Evolutionary conservation across 2,797 vertebrate species (phyloP), one percentile per base, ranked within the genome.

Genomic region (Poecilia velifera): DNA sequence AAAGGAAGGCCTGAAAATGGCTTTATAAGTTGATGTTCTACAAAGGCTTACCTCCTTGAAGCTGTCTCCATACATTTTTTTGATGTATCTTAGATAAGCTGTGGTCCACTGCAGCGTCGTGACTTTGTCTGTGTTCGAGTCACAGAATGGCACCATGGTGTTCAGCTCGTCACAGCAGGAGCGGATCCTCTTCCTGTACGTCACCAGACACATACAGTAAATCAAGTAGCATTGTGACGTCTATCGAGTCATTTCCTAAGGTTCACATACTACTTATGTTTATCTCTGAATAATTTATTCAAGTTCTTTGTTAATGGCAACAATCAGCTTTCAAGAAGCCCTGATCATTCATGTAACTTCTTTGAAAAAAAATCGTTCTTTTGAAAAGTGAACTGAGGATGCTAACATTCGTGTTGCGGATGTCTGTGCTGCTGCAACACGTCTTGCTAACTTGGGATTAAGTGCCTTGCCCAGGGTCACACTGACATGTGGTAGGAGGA

Each of bases 161-260:
- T 99, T 99, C 88, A 99, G 85, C 90, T 99, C 97, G 1, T 99
- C 97, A n/a, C 98, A 99, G 80, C 95, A 98, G 77, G 94, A 88
- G 47, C 97, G 97, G 85, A 99, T 99, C 90, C 92, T 96, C 93
- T 96, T 97, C 94, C 98, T 99, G 82, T 34, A 79, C 77, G 86
- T 3, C 47, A 82, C 36, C 34, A 45, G 31, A 55, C 39, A 78
- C 20, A 85, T 1, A 36, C 34, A 77, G 41, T 53, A 73, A 9
- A 51, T 70, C 1, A 25, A 49, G 20, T 31, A 45, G 28, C 13
- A 36, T 14, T 25, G 3, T 76, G 9, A 64, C 16, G 20, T 3
- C 47, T 47, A 1, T 59, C 14, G 43, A 36, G 4, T 76, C 5
- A 1, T 14, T 36, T 45, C 53, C 12, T 8, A 1, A 22, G 18